A percentile compares a stretch with the other conserved stretches of the same genome.
These are phyloP conservation scores for Diarsia brunnea DNA, from an alignment of 2,888 invertebrate species.

Conservation along the genomic window DNA sequence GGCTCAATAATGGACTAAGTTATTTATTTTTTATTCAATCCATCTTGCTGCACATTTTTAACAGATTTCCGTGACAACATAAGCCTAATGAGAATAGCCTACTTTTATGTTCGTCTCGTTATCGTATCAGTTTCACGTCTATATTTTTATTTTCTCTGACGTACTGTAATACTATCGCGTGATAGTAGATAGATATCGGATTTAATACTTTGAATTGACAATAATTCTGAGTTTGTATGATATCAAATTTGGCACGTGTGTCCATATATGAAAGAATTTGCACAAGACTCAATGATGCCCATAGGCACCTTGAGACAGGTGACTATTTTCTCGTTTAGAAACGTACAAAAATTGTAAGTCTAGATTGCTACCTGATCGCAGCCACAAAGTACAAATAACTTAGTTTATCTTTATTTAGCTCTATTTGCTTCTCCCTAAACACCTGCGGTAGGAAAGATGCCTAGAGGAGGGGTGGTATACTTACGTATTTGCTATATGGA, in stretches of 20 bases:
- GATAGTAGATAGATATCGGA: background rate
- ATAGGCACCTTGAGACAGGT: too few relatives aligned
- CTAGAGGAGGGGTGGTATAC: constrained; percentile 12
- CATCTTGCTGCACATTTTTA: constrained; percentile 15
- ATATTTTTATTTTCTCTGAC: background rate
- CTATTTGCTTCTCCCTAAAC: too few relatives aligned
- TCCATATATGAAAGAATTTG: too few relatives aligned
- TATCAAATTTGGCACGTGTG: too few relatives aligned
- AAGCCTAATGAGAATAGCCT: constrained; percentile 7
- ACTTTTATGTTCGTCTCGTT: background rate
- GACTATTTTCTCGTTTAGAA: too few relatives aligned
- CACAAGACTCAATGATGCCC: too few relatives aligned
- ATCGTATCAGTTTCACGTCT: background rate
- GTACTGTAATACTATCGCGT: background rate
- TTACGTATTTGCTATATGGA: constrained; percentile 2
- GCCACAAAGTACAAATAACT: too few relatives aligned
- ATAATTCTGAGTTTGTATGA: background rate
- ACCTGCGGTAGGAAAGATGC: too few relatives aligned
- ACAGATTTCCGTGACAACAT: constrained; percentile 25
- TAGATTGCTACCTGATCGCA: too few relatives aligned
- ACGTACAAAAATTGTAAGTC: too few relatives aligned
- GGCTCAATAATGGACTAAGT: background rate
- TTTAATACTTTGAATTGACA: background rate
- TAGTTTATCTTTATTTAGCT: too few relatives aligned
- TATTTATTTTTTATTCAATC: constrained; percentile 5